Conservation (phyloP, 1,140 invertebrate species). For the Schlechtendalia chinensis region DNA sequence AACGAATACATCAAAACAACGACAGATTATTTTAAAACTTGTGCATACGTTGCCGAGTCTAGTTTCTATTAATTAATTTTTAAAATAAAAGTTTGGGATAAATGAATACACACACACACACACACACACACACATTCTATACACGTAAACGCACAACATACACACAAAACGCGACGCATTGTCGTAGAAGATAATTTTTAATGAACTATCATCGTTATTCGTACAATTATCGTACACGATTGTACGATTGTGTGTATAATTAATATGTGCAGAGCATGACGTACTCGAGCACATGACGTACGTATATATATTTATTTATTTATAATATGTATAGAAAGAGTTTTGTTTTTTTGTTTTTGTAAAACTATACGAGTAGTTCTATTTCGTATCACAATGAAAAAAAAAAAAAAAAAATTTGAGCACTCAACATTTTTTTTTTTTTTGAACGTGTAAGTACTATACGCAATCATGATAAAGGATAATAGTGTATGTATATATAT, state of each 20-base stretch:
- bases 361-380: not conserved
- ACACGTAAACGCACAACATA: not conserved
- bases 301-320: not conserved
- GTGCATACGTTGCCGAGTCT: not conserved
- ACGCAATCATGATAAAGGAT: constrained; percentile 16
- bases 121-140: not conserved
- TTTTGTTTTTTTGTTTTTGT: not conserved
- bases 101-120: not conserved
- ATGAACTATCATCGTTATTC: not conserved
- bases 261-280: too few relatives aligned
- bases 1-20: not conserved
- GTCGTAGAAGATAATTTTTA: not conserved
- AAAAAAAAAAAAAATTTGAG: constrained; percentile 11
- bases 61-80: constrained; percentile 1
- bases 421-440: not conserved
- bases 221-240: constrained; percentile 3
- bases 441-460: not conserved
- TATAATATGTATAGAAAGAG: not conserved
- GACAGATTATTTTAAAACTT: not conserved
- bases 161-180: not conserved
- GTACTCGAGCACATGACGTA: not conserved
- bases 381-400: constrained; percentile 18
- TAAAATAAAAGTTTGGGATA: not conserved
- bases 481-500: constrained; percentile 4
- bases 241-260: not conserved